phyloP scores from a whole-genome alignment of 2,888 invertebrate genomes.

The Exephanes ischioxanthus region DNA sequence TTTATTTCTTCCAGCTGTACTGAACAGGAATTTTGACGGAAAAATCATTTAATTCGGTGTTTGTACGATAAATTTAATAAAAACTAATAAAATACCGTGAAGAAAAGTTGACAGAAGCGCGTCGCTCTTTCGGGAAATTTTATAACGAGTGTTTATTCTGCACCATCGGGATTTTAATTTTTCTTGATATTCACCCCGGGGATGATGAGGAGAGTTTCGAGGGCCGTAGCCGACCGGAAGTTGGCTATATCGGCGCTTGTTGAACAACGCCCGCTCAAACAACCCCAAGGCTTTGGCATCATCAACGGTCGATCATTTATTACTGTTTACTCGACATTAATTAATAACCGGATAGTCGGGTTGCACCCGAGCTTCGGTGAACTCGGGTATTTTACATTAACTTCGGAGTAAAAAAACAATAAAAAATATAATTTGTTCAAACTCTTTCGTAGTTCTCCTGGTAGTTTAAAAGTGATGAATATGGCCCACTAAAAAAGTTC shows the following conservation, averaged over 20 bases:
- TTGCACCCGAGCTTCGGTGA: slow-evolving; percentile 9
- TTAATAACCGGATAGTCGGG: slow-evolving; percentile 46
- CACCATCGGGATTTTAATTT: neutral
- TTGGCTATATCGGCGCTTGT: slow-evolving; percentile 33
- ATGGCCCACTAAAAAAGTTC: too few species aligned
- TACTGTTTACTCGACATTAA: slow-evolving; percentile 53
- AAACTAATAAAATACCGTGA: neutral
- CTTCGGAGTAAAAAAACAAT: neutral
- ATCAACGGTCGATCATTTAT: slow-evolving; percentile 40
- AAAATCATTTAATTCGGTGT: neutral
- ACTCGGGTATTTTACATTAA: slow-evolving; percentile 18
- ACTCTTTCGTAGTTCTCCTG: neutral
- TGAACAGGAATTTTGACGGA: neutral
- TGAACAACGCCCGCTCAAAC: neutral
- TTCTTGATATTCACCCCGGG: neutral
- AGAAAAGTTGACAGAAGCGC: neutral
- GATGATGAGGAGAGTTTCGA: neutral
- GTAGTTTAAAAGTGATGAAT: neutral
- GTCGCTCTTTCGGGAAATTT: neutral
- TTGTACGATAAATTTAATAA: neutral
- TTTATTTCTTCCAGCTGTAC: too few species aligned
- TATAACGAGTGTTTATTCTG: slow-evolving; percentile 2
- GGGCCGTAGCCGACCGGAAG: neutral
- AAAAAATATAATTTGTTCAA: neutral
- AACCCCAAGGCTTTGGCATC: slow-evolving; percentile 12